Percentiles rank a stretch among this genome's conserved stretches.
These are phyloP conservation scores for Auanema freiburgensis DNA, from an alignment of 2,888 invertebrate genomes.

Conservation along the genomic window DNA sequence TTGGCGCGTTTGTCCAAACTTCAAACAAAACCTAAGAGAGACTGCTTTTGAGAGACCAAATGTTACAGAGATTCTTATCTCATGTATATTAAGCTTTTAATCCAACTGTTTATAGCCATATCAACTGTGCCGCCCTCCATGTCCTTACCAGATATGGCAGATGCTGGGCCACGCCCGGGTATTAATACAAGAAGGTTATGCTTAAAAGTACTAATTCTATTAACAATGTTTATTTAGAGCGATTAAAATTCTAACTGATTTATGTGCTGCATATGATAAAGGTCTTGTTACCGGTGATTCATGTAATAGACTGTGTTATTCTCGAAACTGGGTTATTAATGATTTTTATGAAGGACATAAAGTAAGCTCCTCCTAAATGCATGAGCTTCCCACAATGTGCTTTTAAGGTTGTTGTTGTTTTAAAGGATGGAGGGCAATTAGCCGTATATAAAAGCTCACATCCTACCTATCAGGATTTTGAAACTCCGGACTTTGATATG, in stretches of 20 bases:
- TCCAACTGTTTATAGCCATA: slow-evolving; percentile 12
- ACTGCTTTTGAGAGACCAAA: too few species aligned
- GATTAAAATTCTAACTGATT: slow-evolving; percentile 43
- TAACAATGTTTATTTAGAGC: slow-evolving; percentile 38
- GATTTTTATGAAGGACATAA: slow-evolving; percentile 60
- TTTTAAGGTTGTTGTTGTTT: slow-evolving; percentile 38
- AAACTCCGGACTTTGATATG: slow-evolving; percentile 33
- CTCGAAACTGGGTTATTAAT: slow-evolving; percentile 50
- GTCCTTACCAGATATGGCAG: slow-evolving; percentile 11
- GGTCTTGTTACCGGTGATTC: slow-evolving; percentile 56
- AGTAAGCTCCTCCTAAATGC: slow-evolving; percentile 17
- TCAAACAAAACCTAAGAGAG: too few species aligned
- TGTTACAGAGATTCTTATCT: too few species aligned
- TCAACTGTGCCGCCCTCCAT: slow-evolving; percentile 9
- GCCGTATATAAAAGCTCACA: slow-evolving; percentile 56
- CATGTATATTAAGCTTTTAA: too few species aligned
- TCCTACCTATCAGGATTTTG: slow-evolving; percentile 46
- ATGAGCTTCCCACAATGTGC: neutral
- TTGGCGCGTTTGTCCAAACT: too few species aligned
- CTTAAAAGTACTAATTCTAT: neutral
- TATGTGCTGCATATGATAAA: slow-evolving; percentile 49
- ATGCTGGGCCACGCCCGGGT: slow-evolving; percentile 10
- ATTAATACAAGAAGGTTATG: slow-evolving; percentile 16
- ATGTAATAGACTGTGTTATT: slow-evolving; percentile 56
- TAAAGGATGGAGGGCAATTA: slow-evolving; percentile 56